Evolutionary conservation across 2,113 vertebrate genomes (phyloP).

Genomic region (Himantopus leucocephalus): DNA sequence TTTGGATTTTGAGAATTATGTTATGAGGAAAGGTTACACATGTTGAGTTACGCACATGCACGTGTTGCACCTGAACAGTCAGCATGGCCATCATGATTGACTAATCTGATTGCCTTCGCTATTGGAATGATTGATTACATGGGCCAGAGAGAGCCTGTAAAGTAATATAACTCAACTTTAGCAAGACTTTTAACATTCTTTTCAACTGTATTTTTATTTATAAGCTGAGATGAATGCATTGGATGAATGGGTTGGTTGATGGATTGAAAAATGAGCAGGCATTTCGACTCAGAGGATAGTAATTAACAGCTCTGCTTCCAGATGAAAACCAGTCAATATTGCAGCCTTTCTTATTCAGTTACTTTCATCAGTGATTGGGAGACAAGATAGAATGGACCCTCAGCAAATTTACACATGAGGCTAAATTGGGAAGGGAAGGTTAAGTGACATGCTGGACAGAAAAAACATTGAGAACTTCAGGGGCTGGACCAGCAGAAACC

Average conservation of each 20-base stretch:
- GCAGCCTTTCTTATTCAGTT: not conserved
- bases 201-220: not conserved
- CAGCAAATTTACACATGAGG: not conserved
- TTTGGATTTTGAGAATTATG: not conserved
- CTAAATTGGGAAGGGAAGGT: not conserved
- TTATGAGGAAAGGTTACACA: not conserved
- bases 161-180: not conserved
- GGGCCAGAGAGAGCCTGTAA: not conserved
- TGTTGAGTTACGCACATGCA: not conserved
- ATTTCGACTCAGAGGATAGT: not conserved
- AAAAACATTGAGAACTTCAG: not conserved
- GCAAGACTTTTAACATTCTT: not conserved
- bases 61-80: not conserved
- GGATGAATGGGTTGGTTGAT: not conserved
- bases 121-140: not conserved
- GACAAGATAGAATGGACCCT: not conserved
- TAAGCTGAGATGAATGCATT: not conserved
- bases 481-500: not conserved
- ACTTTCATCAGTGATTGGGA: not conserved
- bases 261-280: not conserved
- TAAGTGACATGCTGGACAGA: not conserved
- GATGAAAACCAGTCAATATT: not conserved
- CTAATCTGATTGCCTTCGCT: not conserved
- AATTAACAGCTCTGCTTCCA: slow-evolving; percentile 2
- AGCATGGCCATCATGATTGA: not conserved